phyloP scores from a whole-genome alignment of 2,113 vertebrate species.

The Falcunculus frontatus region DNA sequence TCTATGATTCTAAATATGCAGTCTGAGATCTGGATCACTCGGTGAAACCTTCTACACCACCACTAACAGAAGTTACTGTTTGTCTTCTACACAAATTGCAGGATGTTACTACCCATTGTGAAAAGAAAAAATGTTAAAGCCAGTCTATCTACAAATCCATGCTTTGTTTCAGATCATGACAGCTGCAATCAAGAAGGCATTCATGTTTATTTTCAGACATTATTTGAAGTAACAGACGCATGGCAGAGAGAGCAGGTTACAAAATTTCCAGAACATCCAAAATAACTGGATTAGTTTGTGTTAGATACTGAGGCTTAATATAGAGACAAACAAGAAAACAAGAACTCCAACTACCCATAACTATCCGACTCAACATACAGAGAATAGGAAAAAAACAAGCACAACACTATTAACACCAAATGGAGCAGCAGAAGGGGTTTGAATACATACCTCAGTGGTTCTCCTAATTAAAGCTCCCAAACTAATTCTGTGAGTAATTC shows the following conservation, averaged over 20 bases:
- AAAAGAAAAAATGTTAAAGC: background rate
- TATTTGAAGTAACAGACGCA: background rate
- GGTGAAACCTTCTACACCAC: background rate
- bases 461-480: background rate
- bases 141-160: background rate
- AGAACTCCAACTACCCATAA: background rate
- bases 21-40: background rate
- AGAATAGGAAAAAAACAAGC: background rate
- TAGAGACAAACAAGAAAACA: background rate
- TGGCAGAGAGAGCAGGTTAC: background rate
- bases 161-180: background rate
- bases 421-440: background rate
- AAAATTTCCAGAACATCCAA: background rate
- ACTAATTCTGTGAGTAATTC: background rate
- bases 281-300: background rate
- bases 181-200: background rate
- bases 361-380: background rate
- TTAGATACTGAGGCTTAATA: background rate
- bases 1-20: background rate
- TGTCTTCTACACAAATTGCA: background rate
- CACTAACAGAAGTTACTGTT: background rate
- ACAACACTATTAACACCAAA: background rate
- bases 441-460: background rate
- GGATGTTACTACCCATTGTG: background rate
- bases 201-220: background rate